These are phyloP conservation scores for Tapirus terrestris DNA, from an alignment of 2,113 vertebrate species.

Conservation along the genomic window DNA sequence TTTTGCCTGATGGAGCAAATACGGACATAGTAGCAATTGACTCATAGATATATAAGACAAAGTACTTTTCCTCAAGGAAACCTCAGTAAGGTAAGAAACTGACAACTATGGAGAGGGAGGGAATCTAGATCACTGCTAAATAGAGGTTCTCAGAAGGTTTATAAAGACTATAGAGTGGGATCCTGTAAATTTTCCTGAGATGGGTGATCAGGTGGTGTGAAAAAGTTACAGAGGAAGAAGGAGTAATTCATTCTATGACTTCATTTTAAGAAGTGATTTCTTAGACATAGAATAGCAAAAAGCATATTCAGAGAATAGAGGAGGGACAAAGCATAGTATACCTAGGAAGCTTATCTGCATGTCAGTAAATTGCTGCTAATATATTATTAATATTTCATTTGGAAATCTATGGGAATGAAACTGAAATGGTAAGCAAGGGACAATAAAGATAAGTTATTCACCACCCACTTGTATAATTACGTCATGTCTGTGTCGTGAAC, in stretches of 20 bases:
- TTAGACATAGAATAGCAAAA: not conserved
- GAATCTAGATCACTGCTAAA: not conserved
- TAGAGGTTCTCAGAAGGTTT: not conserved
- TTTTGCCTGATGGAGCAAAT: not conserved
- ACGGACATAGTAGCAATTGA: not conserved
- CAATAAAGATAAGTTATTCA: not conserved
- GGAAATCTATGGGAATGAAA: not conserved
- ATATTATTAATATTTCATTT: not conserved
- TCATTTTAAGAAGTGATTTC: not conserved
- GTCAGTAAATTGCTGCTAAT: not conserved
- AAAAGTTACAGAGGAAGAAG: not conserved
- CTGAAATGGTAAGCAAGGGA: not conserved
- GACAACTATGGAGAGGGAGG: too few species aligned
- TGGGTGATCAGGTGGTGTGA: not conserved
- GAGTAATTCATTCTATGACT: not conserved
- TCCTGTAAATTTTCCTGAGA: not conserved
- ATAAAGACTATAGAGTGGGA: not conserved
- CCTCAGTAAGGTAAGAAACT: not conserved
- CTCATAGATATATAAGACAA: not conserved
- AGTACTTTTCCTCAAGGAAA: not conserved
- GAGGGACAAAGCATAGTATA: not conserved
- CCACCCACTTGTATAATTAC: not conserved
- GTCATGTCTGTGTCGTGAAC: not conserved
- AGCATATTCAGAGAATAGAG: not conserved
- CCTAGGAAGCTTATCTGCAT: not conserved